Evolutionary conservation across 2,888 invertebrate species (phyloP), one percentile per base, ranked within the genome.

Genomic region (Saturnia pavonia): DNA sequence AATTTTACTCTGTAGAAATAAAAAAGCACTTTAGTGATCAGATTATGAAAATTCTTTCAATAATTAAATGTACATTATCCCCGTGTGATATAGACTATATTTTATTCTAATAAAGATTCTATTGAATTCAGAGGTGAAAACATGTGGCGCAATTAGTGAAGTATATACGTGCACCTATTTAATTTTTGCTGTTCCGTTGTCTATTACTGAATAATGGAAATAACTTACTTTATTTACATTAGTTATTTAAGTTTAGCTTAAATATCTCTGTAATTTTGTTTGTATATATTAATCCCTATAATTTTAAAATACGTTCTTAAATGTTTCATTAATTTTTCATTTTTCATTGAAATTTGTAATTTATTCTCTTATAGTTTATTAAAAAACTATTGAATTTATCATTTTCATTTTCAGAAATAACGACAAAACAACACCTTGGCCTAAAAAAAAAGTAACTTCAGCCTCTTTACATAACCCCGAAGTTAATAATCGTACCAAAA

Each of bases 401-500:
- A 1, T 54, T 22, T 57, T 14, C 25, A 0, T 66, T 86, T 82
- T 27, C 88, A 91, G 91, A 81, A 81, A 81, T 75, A 78, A 78
- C 71, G 91, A 91, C 22, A 87, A 80, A 81, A 72, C 79, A 60
- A 74, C 77, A 43, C 69, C 77, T 66, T 88, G 87, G 85, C 84
- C 87, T 78, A 92, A 90, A 77, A 82, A 78, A 75, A 71, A 81
- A 71, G 74, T 79, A 25, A 75, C 77, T 63, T 67, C 77, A 66
- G 74, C 74, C 48, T 75, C 76, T n/a, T 76, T 76, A 42, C 82
- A 81, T 70, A 82, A 79, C 77, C 79, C 81, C 72, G 74, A 77
- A 60, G 74, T 76, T 43, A 74, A 70, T 72, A 81, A 82, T 75
- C 72, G 60, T 72, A 77, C 78, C 65, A 78, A 71, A 74, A 76